A percentile compares a stretch with the other conserved stretches of the same genome.
phyloP scores from a whole-genome alignment of 2,113 vertebrate species.

The Rhinogobius similis region DNA sequence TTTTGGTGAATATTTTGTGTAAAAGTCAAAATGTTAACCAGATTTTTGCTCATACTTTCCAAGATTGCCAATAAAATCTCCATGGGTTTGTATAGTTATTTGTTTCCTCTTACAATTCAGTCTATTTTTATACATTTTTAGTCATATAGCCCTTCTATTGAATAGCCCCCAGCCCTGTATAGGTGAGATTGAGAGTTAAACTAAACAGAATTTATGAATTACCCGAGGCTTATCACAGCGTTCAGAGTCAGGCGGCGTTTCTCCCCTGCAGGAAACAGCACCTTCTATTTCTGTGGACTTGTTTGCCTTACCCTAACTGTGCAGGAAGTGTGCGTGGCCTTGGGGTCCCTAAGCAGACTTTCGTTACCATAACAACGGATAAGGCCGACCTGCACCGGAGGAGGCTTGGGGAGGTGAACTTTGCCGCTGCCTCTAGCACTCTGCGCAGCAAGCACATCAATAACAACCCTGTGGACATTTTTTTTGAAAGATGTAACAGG shows the following conservation, averaged over 20 bases:
- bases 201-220: conserved; percentile 45
- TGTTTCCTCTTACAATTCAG: not conserved
- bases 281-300: conserved; percentile 56
- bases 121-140: not conserved
- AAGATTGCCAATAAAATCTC: not conserved
- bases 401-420: conserved; percentile 65
- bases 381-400: conserved; percentile 54
- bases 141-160: not conserved
- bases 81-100: not conserved
- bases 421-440: conserved; percentile 60
- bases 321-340: conserved; percentile 53
- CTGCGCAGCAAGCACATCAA: conserved; percentile 29
- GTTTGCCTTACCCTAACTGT: conserved; percentile 54
- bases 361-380: conserved; percentile 74
- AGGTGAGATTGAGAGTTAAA: conserved; percentile 25
- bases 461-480: conserved; percentile 23
- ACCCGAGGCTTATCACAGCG: conserved; percentile 56
- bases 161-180: not conserved
- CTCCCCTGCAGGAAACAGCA: conserved; percentile 54
- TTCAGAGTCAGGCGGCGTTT: conserved; percentile 55
- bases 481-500: conserved; percentile 1
- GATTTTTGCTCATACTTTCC: not conserved
- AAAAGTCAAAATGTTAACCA: not conserved
- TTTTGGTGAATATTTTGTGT: not conserved
- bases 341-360: conserved; percentile 45